phyloP scores from a whole-genome alignment of 1,140 invertebrate species.

The Ips typographus region DNA sequence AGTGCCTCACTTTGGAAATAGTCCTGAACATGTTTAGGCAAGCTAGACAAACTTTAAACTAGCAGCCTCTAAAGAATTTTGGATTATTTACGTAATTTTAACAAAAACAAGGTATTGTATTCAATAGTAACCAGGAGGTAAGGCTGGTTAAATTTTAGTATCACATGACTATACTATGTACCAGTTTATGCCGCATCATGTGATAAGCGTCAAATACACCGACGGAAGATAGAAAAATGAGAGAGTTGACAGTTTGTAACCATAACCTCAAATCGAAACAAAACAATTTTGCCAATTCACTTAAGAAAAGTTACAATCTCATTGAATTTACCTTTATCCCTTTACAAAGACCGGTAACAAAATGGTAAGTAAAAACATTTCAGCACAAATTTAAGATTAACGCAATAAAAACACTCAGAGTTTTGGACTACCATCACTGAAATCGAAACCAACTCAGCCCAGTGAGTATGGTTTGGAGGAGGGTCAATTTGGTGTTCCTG shows the following conservation, averaged over 20 bases:
- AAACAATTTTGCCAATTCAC: conserved; percentile 34
- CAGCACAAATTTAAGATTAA: neutral
- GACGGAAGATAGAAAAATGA: too few relatives aligned
- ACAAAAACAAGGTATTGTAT: too few relatives aligned
- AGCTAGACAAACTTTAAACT: too few relatives aligned
- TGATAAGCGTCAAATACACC: too few relatives aligned
- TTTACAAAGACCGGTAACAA: conserved; percentile 12
- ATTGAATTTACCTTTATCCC: too few relatives aligned
- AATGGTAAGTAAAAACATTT: conserved; percentile 28
- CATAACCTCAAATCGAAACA: neutral
- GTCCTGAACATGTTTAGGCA: neutral
- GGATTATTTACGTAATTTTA: too few relatives aligned
- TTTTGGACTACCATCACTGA: conserved; percentile 50
- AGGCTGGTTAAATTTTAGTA: too few relatives aligned
- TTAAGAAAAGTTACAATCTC: neutral
- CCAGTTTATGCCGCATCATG: too few relatives aligned
- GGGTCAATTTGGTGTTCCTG: conserved; percentile 44
- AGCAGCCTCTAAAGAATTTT: too few relatives aligned
- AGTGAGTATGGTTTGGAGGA: conserved; percentile 39
- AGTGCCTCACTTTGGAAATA: conserved; percentile 29
- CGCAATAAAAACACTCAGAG: conserved; percentile 39
- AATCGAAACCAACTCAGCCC: conserved; percentile 43
- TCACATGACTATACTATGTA: too few relatives aligned
- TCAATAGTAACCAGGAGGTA: too few relatives aligned
- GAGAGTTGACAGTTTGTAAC: too few relatives aligned